Evolutionary conservation across 2,797 vertebrate genomes (phyloP), one percentile per base, ranked within the genome.

Genomic region (Artibeus jamaicensis): DNA sequence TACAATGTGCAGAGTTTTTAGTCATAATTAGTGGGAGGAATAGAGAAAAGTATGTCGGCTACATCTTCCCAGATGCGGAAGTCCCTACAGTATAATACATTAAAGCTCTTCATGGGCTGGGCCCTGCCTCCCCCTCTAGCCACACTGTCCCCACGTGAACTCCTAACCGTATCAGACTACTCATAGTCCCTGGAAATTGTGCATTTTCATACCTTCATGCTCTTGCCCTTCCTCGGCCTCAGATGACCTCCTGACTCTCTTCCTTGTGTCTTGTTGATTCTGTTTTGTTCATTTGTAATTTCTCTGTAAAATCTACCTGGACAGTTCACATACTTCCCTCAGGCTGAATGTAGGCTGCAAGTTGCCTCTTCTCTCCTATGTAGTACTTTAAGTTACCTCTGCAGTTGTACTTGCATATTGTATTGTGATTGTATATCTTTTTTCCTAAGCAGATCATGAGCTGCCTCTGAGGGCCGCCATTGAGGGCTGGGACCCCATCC

Each of bases 211-310:
- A 16, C 81, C 19, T 55, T 44, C 15, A 4, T 67, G 76, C 19
- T 67, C 37, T 65, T 42, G 39, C 29, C 34, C 26, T 73, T 53
- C 46, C 57, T 73, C 11, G 3, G n/a, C 68, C 42, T 65, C 3
- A 8, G 29, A 29, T 29, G 34, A 24, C n/a, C 39, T 24, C 19
- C 53, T 18, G 1, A 2, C 22, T 26, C 44, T 44, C 73, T 59
- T 39, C 37, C 19, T 73, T 86, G 16, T 57, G 84, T 71, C 42
- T 76, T 74, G 42, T 53, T 62, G 48, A 59, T 84, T 70, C 55
- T 67, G 0, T 39, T 48, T 26, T 3, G 6, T 79, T 85, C 44
- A 14, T 39, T 37, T 42, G 62, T 67, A 12, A 34, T 85, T 93
- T 86, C 73, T 81, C 46, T 92, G 21, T 67, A 32, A 67, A 24